Percentiles rank a stretch among this genome's conserved stretches.
Conservation (phyloP, 2,113 vertebrate species). For the Amphilophus citrinellus region DNA sequence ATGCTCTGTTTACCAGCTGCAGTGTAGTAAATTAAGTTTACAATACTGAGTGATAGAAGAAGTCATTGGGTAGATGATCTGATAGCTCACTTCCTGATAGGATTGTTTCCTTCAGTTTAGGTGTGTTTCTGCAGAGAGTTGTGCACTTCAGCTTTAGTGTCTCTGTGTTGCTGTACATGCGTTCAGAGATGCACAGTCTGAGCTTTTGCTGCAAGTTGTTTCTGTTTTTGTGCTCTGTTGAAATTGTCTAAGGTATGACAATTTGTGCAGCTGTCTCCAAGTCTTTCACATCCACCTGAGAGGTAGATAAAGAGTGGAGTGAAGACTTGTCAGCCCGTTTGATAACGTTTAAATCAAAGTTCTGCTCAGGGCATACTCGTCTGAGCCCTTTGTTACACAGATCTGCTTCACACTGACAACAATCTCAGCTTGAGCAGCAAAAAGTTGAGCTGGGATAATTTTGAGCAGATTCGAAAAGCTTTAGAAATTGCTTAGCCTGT, state of each 20-base stretch:
- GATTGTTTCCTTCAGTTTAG: background rate
- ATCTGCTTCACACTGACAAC: constrained; percentile 46
- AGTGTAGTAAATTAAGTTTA: background rate
- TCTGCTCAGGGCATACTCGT: constrained; percentile 52
- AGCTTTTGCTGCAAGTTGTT: constrained; percentile 12
- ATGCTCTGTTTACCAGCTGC: background rate
- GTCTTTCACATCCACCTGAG: constrained; percentile 58
- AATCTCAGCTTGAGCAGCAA: constrained; percentile 38
- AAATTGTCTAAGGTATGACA: constrained; percentile 45
- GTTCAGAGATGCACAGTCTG: constrained; percentile 9
- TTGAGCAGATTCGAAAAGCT: constrained; percentile 44
- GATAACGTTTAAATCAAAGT: constrained; percentile 70
- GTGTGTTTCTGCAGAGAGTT: background rate
- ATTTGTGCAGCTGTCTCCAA: constrained; percentile 39
- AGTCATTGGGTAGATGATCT: background rate
- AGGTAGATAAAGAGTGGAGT: constrained; percentile 58
- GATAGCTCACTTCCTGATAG: background rate
- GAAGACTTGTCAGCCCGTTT: constrained; percentile 63
- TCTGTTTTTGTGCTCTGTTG: constrained; percentile 25
- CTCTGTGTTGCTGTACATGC: background rate
- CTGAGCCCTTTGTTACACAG: constrained; percentile 39
- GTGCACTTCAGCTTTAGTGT: constrained; percentile 2
- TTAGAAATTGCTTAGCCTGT: constrained; percentile 54
- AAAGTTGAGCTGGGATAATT: constrained; percentile 46
- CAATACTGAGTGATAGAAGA: background rate